A percentile compares a stretch with the other conserved stretches of the same genome.
Conservation (phyloP, 2,888 invertebrate species). For the Blastobasis adustella region DNA sequence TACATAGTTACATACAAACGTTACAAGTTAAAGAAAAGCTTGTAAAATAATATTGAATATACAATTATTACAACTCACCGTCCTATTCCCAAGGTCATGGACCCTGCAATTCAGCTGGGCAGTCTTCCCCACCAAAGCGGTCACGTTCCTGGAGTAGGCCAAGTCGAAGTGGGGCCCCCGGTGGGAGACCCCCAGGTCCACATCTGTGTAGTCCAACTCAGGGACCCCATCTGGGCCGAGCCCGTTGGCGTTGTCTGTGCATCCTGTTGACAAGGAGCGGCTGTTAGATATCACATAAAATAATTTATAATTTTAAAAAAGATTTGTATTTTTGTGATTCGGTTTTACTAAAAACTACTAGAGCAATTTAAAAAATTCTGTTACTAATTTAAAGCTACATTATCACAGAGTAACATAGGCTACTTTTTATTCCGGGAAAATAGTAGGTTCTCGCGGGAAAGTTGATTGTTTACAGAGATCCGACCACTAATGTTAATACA, state of each 20-base stretch:
- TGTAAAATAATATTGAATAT: background rate
- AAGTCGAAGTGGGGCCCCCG: constrained; percentile 83
- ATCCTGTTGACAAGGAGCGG: constrained; percentile 33
- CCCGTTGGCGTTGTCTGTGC: constrained; percentile 59
- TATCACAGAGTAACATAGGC: too few relatives aligned
- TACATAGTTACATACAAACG: too few relatives aligned
- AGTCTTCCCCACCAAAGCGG: constrained; percentile 85
- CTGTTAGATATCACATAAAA: too few relatives aligned
- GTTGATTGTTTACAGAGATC: too few relatives aligned
- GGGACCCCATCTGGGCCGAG: constrained; percentile 47
- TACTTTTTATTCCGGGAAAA: too few relatives aligned
- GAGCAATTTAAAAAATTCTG: too few relatives aligned
- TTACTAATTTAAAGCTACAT: too few relatives aligned
- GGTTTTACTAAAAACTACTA: too few relatives aligned
- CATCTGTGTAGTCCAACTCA: constrained; percentile 59
- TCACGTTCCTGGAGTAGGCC: constrained; percentile 83
- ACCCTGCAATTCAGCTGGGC: constrained; percentile 85
- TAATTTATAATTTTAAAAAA: background rate
- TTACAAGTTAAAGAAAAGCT: too few relatives aligned
- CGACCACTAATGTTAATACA: too few relatives aligned
- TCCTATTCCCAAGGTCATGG: constrained; percentile 84
- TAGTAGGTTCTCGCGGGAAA: too few relatives aligned
- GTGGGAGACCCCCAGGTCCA: constrained; percentile 57
- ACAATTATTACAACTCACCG: constrained; percentile 67
- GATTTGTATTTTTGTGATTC: too few relatives aligned